Evolutionary conservation across 2,888 invertebrate genomes (phyloP).

Genomic region (Archips xylosteana): DNA sequence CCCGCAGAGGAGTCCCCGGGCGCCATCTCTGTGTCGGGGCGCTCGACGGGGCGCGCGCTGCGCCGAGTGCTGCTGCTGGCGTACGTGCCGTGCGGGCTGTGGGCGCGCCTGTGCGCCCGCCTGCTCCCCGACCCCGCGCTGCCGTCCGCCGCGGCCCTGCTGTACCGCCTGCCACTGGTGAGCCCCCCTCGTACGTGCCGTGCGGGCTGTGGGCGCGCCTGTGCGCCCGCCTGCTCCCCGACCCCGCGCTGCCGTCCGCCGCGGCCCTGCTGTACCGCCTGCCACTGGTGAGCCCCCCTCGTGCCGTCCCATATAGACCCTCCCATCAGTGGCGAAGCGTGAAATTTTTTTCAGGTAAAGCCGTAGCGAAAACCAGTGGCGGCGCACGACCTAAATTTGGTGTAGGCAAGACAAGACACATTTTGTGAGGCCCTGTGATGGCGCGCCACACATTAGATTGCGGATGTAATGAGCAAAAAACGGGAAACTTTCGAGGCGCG

Average conservation of each 20-base stretch:
- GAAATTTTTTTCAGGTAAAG: no score
- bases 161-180: slow-evolving; percentile 89
- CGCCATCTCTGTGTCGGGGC: slow-evolving; percentile 64
- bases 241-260: slow-evolving; percentile 92
- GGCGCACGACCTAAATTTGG: no score
- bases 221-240: slow-evolving; percentile 96
- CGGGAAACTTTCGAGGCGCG: no score
- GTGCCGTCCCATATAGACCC: no score
- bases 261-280: slow-evolving; percentile 90
- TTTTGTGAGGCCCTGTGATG: no score
- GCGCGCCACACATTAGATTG: no score
- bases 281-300: slow-evolving; percentile 81
- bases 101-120: slow-evolving; percentile 97
- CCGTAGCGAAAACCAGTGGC: no score
- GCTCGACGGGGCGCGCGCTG: slow-evolving; percentile 86
- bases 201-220: slow-evolving; percentile 99
- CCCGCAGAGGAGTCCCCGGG: slow-evolving; percentile 68
- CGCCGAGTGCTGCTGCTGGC: slow-evolving; percentile 95
- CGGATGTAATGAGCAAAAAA: no score
- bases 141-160: slow-evolving; percentile 90
- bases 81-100: slow-evolving; percentile 99
- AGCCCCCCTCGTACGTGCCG: slow-evolving; percentile 92
- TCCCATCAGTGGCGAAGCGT: no score
- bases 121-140: slow-evolving; percentile 95
- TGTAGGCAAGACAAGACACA: no score